These are phyloP conservation scores for Idaea straminata DNA, from an alignment of 2,888 invertebrate species.

Conservation along the genomic window DNA sequence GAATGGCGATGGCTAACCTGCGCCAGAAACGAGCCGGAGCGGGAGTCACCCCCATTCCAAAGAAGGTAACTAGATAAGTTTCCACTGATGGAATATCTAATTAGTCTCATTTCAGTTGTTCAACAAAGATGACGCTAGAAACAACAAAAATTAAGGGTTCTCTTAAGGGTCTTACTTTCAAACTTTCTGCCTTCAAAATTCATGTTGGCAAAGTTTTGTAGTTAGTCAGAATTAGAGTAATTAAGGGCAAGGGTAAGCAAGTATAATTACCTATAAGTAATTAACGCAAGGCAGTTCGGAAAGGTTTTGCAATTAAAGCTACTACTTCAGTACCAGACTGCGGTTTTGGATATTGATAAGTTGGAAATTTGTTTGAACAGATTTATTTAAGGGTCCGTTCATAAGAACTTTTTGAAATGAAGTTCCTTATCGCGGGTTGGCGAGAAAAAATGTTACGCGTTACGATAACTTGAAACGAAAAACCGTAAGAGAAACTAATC, in stretches of 20 bases:
- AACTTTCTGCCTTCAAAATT: constrained; percentile 3
- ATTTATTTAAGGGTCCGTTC: constrained; percentile 13
- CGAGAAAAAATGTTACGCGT: too few relatives aligned
- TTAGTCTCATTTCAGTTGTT: background rate
- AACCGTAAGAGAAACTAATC: too few relatives aligned
- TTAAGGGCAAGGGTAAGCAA: constrained; percentile 2
- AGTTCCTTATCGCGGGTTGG: too few relatives aligned
- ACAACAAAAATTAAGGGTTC: background rate
- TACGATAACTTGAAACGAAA: too few relatives aligned
- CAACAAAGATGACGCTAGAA: background rate
- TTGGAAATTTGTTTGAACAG: constrained; percentile 11
- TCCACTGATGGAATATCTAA: background rate
- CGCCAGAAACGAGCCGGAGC: too few relatives aligned
- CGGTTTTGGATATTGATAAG: background rate
- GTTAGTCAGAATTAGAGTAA: constrained; percentile 3
- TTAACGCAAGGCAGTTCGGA: constrained; percentile 2
- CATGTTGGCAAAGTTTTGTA: constrained; percentile 1
- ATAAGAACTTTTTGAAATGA: constrained; percentile 5
- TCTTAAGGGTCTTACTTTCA: background rate
- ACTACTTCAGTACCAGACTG: background rate
- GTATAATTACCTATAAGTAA: constrained; percentile 6
- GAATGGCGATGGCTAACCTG: too few relatives aligned
- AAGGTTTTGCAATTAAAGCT: background rate
- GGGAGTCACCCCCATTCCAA: too few relatives aligned
- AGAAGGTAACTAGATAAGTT: background rate